phyloP scores from a whole-genome alignment of 1,140 invertebrate genomes.

The Papilio polytes region DNA sequence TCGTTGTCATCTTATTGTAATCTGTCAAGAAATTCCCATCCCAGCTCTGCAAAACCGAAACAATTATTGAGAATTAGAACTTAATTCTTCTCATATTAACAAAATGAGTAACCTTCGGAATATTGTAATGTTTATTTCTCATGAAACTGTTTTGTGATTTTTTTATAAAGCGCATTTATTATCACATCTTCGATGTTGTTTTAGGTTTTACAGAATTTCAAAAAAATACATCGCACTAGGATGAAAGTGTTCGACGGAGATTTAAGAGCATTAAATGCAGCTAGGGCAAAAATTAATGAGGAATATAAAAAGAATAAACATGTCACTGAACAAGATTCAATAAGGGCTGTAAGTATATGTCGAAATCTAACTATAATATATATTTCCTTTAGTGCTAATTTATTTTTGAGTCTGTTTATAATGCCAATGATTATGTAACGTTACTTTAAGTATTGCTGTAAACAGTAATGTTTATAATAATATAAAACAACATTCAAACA shows the following conservation, averaged over 20 bases:
- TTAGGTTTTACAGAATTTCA: constrained; percentile 86
- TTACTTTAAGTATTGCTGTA: neutral
- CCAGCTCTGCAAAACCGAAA: neutral
- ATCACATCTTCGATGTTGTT: constrained; percentile 48
- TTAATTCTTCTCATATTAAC: neutral
- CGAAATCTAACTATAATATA: neutral
- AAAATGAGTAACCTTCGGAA: constrained; percentile 36
- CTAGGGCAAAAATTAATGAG: constrained; percentile 86
- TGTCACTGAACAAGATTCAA: constrained; percentile 81
- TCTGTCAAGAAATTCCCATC: neutral
- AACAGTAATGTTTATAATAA: too few relatives aligned
- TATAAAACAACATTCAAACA: too few relatives aligned
- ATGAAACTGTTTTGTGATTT: neutral
- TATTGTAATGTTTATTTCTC: constrained; percentile 24
- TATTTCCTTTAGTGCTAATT: neutral
- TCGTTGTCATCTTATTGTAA: too few relatives aligned
- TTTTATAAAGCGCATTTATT: neutral
- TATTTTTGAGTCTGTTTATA: neutral
- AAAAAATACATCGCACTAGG: constrained; percentile 86
- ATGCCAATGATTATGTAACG: neutral
- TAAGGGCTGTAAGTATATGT: constrained; percentile 82
- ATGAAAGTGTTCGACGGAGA: constrained; percentile 86
- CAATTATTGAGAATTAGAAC: neutral
- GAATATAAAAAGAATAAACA: constrained; percentile 87
- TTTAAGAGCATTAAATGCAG: constrained; percentile 83